Base-by-base conservation (phyloP, 2,797 vertebrate genomes). In the Rhinella marina region DNA sequence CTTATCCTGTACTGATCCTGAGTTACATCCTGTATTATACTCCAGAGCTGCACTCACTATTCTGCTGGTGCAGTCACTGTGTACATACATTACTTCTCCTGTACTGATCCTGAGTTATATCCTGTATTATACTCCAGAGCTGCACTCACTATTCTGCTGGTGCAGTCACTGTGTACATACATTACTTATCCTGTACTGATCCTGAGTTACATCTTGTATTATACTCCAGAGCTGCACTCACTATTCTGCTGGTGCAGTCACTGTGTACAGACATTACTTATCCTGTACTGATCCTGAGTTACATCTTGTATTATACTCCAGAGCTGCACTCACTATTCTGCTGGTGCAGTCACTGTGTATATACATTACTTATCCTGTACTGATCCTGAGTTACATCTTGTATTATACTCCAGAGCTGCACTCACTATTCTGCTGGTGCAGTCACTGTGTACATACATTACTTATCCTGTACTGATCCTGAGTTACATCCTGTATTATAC, bases 401-500 rank as follows among this genome's bases (percentile, higher is more conserved):
- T 70, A 70, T 70, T 70, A 70, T 70, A 70, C 66, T 70, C 66
- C 21, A n/a, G 61, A 62, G 61, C 21, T 62, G 61, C 61, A 23
- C 21, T 62, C 61, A 62, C 61, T 62, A 62, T 62, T 62, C 61
- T 62, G 61, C 61, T 62, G 21, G 61, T 62, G 27, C 25, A 70
- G 66, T 70, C 66, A 32, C 66, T 70, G 66, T 70, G 61, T n/a
- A 62, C 61, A 68, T 68, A 68, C 66, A 68, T 68, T 27, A 68
- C 66, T 14, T 68, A 29, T 29, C 66, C 29, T n/a, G 41, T 41
- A 41, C 41, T 41, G 41, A 41, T 41, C 41, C 41, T 41, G 41
- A 41, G 41, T 41, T 41, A 41, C 41, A 68, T 68, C 66, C 27
- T 68, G 27, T 68, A 68, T 68, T 68, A 68, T 68, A 68, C 66